A percentile compares a stretch with the other conserved stretches of the same genome.
Conservation (phyloP, 2,888 invertebrate species). For the Tetranychus truncatus region DNA sequence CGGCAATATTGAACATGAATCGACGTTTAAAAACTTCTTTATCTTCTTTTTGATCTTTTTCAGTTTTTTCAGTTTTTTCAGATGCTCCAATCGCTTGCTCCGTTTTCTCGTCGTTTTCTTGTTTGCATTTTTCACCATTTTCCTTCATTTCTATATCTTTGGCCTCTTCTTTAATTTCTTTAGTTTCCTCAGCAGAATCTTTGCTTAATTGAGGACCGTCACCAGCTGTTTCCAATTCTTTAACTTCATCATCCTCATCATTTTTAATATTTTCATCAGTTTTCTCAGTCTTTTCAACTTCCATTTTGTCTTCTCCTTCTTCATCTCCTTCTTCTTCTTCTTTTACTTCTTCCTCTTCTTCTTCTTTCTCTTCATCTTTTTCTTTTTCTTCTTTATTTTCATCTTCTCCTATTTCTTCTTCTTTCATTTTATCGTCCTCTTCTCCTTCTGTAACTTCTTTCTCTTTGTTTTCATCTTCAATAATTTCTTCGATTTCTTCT, state of each 20-base stretch:
- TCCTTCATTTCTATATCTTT: background rate
- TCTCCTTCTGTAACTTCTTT: slow-evolving; percentile 18
- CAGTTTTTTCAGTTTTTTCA: slow-evolving; percentile 23
- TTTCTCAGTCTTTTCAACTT: background rate
- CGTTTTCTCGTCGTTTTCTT: background rate
- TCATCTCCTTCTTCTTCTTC: background rate
- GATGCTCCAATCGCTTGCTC: background rate
- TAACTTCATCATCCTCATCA: slow-evolving; percentile 12
- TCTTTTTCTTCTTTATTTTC: background rate
- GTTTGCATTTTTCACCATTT: background rate
- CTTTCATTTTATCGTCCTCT: slow-evolving; percentile 23
- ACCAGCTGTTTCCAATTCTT: slow-evolving; percentile 25
- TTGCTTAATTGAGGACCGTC: slow-evolving; percentile 8
- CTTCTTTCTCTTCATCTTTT: background rate
- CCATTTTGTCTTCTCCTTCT: background rate
- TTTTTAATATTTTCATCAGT: slow-evolving; percentile 23
- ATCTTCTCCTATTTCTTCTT: slow-evolving; percentile 25
- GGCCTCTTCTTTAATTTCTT: background rate
- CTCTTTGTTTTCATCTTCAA: slow-evolving; percentile 7
- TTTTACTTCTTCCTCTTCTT: background rate
- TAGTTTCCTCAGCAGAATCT: background rate
- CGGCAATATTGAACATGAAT: slow-evolving; percentile 99
- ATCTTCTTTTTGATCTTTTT: slow-evolving; percentile 28
- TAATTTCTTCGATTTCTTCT: background rate
- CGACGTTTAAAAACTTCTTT: slow-evolving; percentile 42